Percentiles rank a stretch among this genome's conserved stretches.
Conservation (phyloP, 2,797 vertebrate genomes). For the Lophius americanus region DNA sequence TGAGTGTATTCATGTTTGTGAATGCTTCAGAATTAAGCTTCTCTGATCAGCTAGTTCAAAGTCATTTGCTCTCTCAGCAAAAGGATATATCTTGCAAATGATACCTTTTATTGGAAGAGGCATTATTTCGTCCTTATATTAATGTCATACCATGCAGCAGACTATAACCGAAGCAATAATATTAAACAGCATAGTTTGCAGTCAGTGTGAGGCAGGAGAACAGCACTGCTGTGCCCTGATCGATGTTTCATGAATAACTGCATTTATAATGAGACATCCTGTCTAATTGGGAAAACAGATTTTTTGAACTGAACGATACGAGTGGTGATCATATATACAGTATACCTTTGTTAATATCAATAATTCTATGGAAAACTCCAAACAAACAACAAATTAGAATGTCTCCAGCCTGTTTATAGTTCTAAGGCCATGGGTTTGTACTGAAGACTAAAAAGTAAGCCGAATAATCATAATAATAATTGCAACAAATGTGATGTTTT, state of each 20-base stretch:
- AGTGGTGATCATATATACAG: neutral
- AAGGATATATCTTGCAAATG: too few relatives aligned
- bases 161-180: conserved; percentile 2
- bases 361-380: neutral
- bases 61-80: too few relatives aligned
- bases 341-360: neutral
- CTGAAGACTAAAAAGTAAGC: neutral
- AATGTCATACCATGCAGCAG: neutral
- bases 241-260: conserved; percentile 25
- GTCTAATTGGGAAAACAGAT: conserved; percentile 11
- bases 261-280: conserved; percentile 19
- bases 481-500: too few relatives aligned
- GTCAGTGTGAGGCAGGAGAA: conserved; percentile 7
- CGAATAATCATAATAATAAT: too few relatives aligned
- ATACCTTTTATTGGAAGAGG: too few relatives aligned
- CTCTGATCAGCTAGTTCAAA: too few relatives aligned
- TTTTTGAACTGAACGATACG: neutral
- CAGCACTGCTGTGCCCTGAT: conserved; percentile 7
- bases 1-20: too few relatives aligned
- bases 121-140: neutral
- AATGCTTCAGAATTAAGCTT: too few relatives aligned
- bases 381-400: neutral
- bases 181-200: neutral
- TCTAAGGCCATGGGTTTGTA: neutral
- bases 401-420: neutral